Conservation (phyloP, 2,888 invertebrate genomes). For the Crepidodera aurea region DNA sequence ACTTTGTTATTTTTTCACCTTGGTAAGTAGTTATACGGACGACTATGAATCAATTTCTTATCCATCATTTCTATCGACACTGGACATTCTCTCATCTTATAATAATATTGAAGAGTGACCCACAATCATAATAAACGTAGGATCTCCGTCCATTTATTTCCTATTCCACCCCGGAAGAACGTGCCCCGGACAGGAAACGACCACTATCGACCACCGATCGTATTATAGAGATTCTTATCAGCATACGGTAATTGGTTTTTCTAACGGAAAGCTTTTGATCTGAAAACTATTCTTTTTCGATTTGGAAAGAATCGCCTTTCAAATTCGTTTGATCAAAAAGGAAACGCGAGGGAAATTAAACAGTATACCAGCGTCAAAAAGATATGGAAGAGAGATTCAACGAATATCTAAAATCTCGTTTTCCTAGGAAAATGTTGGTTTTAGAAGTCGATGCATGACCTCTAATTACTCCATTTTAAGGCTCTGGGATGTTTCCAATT, state of each 20-base stretch:
- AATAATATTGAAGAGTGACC: conserved; percentile 26
- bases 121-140: conserved; percentile 30
- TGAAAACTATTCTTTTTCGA: conserved; percentile 15
- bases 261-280: conserved; percentile 21
- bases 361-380: no score
- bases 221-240: conserved; percentile 33
- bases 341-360: no score
- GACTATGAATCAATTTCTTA: not conserved
- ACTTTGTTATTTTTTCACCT: no score
- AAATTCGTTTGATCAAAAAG: no score
- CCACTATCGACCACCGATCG: conserved; percentile 34
- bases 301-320: no score
- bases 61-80: not conserved
- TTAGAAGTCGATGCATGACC: no score
- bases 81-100: conserved; percentile 11
- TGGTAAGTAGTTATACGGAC: no score
- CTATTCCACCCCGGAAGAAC: conserved; percentile 32
- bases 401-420: no score
- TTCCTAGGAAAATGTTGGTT: no score
- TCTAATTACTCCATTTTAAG: no score
- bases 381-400: no score
- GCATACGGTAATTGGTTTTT: conserved; percentile 34
- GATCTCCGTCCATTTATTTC: conserved; percentile 29
- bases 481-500: no score
- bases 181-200: conserved; percentile 38